These are phyloP conservation scores for Drosophila saltans DNA, from an alignment of 1,140 invertebrate genomes.

Conservation along the genomic window DNA sequence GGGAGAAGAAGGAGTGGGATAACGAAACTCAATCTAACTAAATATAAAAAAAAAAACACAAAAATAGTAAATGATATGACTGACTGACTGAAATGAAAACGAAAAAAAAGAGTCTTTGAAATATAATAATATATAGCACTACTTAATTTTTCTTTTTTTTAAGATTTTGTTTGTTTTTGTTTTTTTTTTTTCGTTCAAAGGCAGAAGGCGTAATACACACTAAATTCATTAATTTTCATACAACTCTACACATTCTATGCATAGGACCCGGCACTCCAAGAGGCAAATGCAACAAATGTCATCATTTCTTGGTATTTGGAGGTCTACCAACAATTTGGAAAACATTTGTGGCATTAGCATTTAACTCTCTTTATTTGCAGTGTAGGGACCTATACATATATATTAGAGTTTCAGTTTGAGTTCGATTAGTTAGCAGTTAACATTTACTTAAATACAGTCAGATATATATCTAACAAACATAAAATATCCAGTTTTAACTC, in stretches of 20 bases:
- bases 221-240: conserved; percentile 59
- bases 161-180: conserved; percentile 37
- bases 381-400: conserved; percentile 6
- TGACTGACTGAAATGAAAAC: background rate
- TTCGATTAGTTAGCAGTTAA: conserved; percentile 15
- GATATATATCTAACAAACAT: conserved; percentile 14
- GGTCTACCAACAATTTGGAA: background rate
- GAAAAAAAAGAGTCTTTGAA: conserved; percentile 15
- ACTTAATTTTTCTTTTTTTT: conserved; percentile 35
- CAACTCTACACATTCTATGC: conserved; percentile 43
- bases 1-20: background rate
- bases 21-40: background rate
- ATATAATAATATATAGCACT: conserved; percentile 23
- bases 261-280: conserved; percentile 10
- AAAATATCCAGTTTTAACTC: background rate
- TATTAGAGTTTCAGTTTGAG: background rate
- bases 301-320: background rate
- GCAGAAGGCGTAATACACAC: conserved; percentile 73
- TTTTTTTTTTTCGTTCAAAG: conserved; percentile 52
- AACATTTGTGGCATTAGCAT: conserved; percentile 3
- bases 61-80: background rate
- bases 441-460: conserved; percentile 13
- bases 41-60: background rate
- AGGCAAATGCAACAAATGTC: conserved; percentile 30
- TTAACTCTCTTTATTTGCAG: background rate